phyloP scores from a whole-genome alignment of 1,140 invertebrate genomes.

The Lordiphosa clarofinis region DNA sequence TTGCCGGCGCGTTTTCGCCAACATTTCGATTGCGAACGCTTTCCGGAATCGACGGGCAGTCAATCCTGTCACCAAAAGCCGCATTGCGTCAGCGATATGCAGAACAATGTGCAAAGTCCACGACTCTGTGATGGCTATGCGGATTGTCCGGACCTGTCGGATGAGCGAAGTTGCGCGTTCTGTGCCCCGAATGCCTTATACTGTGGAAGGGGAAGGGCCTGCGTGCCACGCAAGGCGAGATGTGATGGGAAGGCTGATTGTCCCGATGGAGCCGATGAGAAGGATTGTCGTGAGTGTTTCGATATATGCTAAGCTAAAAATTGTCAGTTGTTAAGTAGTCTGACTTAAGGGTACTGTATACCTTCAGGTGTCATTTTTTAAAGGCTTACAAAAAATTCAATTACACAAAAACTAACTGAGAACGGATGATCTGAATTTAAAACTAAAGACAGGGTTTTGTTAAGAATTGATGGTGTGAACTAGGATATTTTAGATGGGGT shows the following conservation, averaged over 20 bases:
- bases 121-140: slow-evolving; percentile 91
- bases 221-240: slow-evolving; percentile 85
- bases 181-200: slow-evolving; percentile 86
- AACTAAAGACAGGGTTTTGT: no score
- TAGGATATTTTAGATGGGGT: no score
- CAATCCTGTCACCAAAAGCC: slow-evolving; percentile 87
- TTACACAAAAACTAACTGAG: no score
- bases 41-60: slow-evolving; percentile 88
- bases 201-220: slow-evolving; percentile 88
- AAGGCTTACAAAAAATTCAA: no score
- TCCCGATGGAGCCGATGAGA: slow-evolving; percentile 91
- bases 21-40: slow-evolving; percentile 88
- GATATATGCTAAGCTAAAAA: not conserved
- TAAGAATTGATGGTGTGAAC: no score
- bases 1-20: slow-evolving; percentile 86
- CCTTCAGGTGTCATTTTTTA: no score
- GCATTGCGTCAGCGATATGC: slow-evolving; percentile 87
- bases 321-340: no score
- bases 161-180: slow-evolving; percentile 89
- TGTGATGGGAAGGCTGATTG: slow-evolving; percentile 92
- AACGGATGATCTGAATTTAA: no score
- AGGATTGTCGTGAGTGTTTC: slow-evolving; percentile 87
- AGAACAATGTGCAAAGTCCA: slow-evolving; percentile 85
- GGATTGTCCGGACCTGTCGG: slow-evolving; percentile 90
- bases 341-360: no score